Base-by-base conservation (phyloP, 2,797 vertebrate genomes). In the Danio aesculapii region DNA sequence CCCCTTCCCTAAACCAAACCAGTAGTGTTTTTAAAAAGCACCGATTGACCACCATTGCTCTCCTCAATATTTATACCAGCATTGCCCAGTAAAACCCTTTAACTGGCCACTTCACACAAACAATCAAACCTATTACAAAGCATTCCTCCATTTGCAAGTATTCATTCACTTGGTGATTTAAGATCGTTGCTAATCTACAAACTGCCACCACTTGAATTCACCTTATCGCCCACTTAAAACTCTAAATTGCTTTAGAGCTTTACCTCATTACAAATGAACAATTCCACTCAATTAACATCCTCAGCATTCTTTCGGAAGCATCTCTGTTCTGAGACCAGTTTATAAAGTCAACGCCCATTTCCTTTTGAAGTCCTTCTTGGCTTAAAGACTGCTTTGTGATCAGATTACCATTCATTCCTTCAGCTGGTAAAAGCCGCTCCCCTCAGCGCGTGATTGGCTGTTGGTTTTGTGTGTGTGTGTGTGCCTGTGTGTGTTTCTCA, bases 361-460 rank as follows among this genome's bases (percentile, higher is more conserved):
- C 16, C 49, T 79, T 68, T 79, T 78, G 62, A 69, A 68, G 77
- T 55, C 49, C 62, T 79, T 64, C 70, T 11, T 10, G 44, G 63
- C 6, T 69, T 75, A 17, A 77, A 77, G 55, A 69, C 80, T 82
- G 83, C 70, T 82, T 74, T 79, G 80, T 75, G 84, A 86, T 86
- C 87, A 83, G 81, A 79, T 84, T 84, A 80, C 81, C 79, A 57
- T 72, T 73, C 69, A 57, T 72, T 73, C 69, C 44, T 83, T 71
- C 52, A 49, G 43, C 50, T n/a, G 68, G 46, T 69, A 19, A 85
- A 30, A 64, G 79, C 87, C 82, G 57, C 85, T 59, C 85, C 87
- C 63, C 83, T 81, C 77, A 73, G 81, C 82, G 77, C 85, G 85
- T 84, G 86, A 75, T 86, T 86, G 85, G 85, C 81, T 86, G 80